Conservation (phyloP, 2,888 invertebrate genomes). For the Phania funesta region DNA sequence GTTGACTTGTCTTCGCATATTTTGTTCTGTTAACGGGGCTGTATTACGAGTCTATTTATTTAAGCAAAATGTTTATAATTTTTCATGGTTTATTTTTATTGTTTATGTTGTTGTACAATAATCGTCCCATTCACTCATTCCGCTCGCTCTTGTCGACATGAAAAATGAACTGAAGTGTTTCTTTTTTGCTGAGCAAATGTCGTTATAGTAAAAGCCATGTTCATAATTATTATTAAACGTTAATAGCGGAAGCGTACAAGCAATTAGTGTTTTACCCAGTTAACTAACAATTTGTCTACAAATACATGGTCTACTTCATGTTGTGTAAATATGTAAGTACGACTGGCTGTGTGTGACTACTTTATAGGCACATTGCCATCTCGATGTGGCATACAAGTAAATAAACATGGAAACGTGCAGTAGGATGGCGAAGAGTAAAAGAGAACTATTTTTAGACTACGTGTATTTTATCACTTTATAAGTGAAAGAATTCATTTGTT, state of each 20-base stretch:
- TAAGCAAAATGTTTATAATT: too few relatives aligned
- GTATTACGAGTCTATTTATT: too few relatives aligned
- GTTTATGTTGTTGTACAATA: not conserved
- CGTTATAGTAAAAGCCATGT: conserved; percentile 60
- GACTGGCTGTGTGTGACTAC: conserved; percentile 7
- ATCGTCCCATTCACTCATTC: too few relatives aligned
- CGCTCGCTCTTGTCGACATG: too few relatives aligned
- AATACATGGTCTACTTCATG: conserved; percentile 50
- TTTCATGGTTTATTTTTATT: too few relatives aligned
- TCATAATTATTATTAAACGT: conserved; percentile 67
- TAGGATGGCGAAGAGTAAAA: not conserved
- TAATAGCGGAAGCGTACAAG: conserved; percentile 67
- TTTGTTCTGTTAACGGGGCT: too few relatives aligned
- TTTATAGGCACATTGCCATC: conserved; percentile 36
- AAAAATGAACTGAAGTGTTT: not conserved
- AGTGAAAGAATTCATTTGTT: too few relatives aligned
- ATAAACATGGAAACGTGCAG: not conserved
- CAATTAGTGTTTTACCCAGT: conserved; percentile 66
- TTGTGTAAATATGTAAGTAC: not conserved
- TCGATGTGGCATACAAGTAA: conserved; percentile 6
- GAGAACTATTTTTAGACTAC: too few relatives aligned
- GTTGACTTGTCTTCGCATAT: too few relatives aligned
- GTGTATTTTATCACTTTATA: too few relatives aligned
- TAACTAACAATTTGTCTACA: conserved; percentile 56
- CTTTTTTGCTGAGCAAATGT: too few relatives aligned